Conservation (phyloP, 2,888 invertebrate genomes). For the Cerastis rubricosa region DNA sequence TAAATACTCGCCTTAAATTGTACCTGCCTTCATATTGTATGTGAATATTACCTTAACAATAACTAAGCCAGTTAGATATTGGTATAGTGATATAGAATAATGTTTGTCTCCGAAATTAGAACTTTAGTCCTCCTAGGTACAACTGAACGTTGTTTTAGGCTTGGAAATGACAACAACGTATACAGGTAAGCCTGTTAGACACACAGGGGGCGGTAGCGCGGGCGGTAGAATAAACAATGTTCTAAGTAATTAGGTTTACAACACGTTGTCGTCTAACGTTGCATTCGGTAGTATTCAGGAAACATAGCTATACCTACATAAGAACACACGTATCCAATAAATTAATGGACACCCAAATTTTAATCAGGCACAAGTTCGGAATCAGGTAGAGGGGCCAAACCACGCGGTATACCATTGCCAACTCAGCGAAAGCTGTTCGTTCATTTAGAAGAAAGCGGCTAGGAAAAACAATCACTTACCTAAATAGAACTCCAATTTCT, state of each 20-base stretch:
- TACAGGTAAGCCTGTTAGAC: neutral
- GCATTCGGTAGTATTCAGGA: neutral
- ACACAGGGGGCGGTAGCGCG: neutral
- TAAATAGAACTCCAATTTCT: neutral
- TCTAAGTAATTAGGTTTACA: slow-evolving; percentile 8
- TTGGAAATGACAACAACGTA: neutral
- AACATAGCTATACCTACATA: neutral
- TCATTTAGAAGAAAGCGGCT: neutral
- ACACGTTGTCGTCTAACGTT: neutral
- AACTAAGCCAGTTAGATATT: neutral
- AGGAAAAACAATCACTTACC: too few species aligned
- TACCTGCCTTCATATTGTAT: neutral
- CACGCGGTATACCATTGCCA: neutral
- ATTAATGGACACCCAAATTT: neutral
- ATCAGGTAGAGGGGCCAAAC: neutral
- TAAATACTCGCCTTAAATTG: neutral
- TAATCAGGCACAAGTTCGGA: neutral
- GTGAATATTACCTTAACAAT: neutral
- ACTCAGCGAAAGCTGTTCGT: slow-evolving; percentile 1
- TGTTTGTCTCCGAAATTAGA: neutral
- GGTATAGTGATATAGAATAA: neutral
- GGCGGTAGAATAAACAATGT: slow-evolving; percentile 5
- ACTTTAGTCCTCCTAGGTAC: neutral
- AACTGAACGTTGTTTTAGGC: neutral
- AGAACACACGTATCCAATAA: neutral